Conservation (phyloP, 2,888 invertebrate genomes). For the Drosophila helvetica region DNA sequence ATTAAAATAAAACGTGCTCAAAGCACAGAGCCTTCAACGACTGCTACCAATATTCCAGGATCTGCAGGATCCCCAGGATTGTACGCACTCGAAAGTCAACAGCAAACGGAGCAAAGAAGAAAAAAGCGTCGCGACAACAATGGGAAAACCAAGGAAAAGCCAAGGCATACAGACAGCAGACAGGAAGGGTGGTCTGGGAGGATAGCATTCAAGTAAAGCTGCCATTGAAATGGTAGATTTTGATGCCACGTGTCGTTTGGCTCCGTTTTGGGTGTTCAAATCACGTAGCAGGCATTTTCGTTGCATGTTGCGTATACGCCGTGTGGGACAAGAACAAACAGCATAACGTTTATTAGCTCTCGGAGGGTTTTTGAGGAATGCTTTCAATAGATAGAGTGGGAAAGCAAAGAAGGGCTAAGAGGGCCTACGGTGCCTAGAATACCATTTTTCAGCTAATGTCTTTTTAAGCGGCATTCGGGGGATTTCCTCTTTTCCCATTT, state of each 20-base stretch:
- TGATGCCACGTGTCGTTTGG: slow-evolving; percentile 56
- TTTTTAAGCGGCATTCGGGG: slow-evolving; percentile 48
- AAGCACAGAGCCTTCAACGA: slow-evolving; percentile 52
- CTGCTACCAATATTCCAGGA: slow-evolving; percentile 12
- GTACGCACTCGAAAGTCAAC: slow-evolving; percentile 56
- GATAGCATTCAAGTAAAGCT: slow-evolving; percentile 34
- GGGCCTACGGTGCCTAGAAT: not conserved
- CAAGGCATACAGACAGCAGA: slow-evolving; percentile 41
- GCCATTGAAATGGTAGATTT: slow-evolving; percentile 45
- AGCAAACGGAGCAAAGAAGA: slow-evolving; percentile 27
- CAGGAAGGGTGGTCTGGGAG: not conserved
- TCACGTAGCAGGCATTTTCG: slow-evolving; percentile 75
- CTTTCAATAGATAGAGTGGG: not conserved
- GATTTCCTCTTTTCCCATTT: slow-evolving; percentile 10
- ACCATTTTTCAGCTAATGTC: slow-evolving; percentile 40
- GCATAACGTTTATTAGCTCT: slow-evolving; percentile 58
- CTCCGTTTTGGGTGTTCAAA: slow-evolving; percentile 51
- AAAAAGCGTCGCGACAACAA: slow-evolving; percentile 41
- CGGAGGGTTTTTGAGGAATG: not conserved
- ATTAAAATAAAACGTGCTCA: slow-evolving; percentile 77
- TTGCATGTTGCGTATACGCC: slow-evolving; percentile 68
- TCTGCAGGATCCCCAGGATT: slow-evolving; percentile 11
- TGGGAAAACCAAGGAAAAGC: slow-evolving; percentile 41
- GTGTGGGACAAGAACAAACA: slow-evolving; percentile 42
- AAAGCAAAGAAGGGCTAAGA: not conserved